Evolutionary conservation across 2,113 vertebrate genomes (phyloP), one percentile per base, ranked within the genome.

Genomic region (Coryphaenoides rupestris): DNA sequence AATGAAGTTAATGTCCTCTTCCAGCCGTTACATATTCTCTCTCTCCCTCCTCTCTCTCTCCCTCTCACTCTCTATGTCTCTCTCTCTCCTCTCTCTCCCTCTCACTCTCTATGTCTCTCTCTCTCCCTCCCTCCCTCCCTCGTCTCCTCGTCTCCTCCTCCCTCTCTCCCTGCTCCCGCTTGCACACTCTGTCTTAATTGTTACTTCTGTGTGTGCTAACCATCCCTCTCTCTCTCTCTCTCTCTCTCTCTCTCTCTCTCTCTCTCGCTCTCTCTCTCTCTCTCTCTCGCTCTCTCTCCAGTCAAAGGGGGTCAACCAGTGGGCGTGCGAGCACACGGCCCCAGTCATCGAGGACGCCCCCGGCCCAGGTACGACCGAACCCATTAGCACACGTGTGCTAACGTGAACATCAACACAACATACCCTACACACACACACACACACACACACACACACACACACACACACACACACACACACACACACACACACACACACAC

Each of bases 301-400:
- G 78, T 65, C 65, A 46, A 78, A 66, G 59, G 10, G 61, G 57
- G 63, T 60, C 14, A 21, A 62, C 69, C 40, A n/a, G 10, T 33
- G 28, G 71, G 70, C 72, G 63, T 81, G 78, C 46, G 13, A 69
- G 73, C 71, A 69, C 53, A 54, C n/a, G n/a, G 2, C 53, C 13
- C 52, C 10, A 19, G 2, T 33, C 10, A 5, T 33, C 28, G 5
- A 33, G 28, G 10, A 5, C 6, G 28, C 3, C 28, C 5, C 28
- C 5, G 10, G 5, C 28, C 5, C 28, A 33, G 28, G 28, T 33
- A 33, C 28, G 3, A 33, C 28, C 6, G 1, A 26, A 33, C 28
- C 28, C 28, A 33, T 33, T 3, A 33, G 7, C 5, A 33, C 28
- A 33, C 28, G 10, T 26, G 24, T 6, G 6, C 24, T n/a, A n/a